Evolutionary conservation across 2,113 vertebrate genomes (phyloP).

Genomic region (Eulemur rufifrons): DNA sequence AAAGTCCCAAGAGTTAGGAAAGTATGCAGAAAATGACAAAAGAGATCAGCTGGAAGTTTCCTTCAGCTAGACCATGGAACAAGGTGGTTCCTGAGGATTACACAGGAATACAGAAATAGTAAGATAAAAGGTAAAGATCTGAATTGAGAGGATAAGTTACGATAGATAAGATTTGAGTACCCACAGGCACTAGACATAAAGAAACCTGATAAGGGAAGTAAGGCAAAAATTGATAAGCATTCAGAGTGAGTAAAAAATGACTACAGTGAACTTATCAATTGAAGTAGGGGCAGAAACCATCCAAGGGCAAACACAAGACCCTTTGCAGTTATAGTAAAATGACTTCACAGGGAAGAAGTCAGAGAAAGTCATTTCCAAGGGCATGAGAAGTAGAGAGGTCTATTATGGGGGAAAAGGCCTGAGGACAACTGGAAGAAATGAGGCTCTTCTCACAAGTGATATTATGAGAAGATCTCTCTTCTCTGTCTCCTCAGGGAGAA

Average conservation of each 20-base stretch:
- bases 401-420: background rate
- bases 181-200: background rate
- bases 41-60: slow-evolving; percentile 24
- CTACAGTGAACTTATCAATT: background rate
- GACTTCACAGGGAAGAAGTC: background rate
- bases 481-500: background rate
- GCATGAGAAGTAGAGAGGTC: background rate
- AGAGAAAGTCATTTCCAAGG: slow-evolving; percentile 39
- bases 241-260: slow-evolving; percentile 5
- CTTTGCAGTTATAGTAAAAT: slow-evolving; percentile 21
- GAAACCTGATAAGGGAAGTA: background rate
- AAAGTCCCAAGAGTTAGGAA: slow-evolving; percentile 48
- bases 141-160: background rate
- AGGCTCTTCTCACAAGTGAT: background rate
- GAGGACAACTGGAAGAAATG: background rate
- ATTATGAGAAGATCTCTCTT: background rate
- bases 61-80: background rate
- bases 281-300: background rate
- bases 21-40: slow-evolving; percentile 48
- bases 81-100: background rate
- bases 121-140: background rate
- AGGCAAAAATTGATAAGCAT: background rate
- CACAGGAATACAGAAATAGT: background rate
- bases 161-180: background rate
- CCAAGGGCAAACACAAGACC: slow-evolving; percentile 9